These are phyloP conservation scores for Danio tinwini DNA, from an alignment of 2,797 vertebrate species.

Conservation along the genomic window DNA sequence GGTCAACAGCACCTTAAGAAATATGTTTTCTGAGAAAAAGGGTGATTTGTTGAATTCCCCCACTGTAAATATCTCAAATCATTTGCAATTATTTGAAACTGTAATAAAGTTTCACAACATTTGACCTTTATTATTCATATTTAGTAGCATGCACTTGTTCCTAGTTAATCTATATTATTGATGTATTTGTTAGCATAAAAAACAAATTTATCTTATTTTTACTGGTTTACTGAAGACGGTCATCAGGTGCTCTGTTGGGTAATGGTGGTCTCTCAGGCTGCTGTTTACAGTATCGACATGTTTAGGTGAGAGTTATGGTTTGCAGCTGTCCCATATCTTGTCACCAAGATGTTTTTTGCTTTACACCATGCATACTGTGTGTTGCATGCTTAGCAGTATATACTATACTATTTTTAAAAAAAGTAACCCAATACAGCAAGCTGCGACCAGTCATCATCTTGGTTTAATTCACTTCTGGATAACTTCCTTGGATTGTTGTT, in stretches of 20 bases:
- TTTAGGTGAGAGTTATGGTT: conserved; percentile 30
- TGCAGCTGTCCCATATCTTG: conserved; percentile 44
- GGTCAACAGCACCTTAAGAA: no score
- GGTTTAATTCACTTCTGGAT: neutral
- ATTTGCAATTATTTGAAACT: neutral
- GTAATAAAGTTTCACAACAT: neutral
- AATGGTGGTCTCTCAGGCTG: neutral
- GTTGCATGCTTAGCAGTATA: conserved; percentile 7
- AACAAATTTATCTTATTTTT: neutral
- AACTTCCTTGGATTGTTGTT: neutral
- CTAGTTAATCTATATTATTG: neutral
- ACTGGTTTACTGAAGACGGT: neutral
- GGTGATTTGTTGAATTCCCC: no score
- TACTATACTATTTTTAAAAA: conserved; percentile 8
- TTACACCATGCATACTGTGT: conserved; percentile 10
- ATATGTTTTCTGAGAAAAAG: no score
- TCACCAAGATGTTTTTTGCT: conserved; percentile 35
- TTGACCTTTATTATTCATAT: neutral
- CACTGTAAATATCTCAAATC: neutral
- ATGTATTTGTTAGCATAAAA: neutral
- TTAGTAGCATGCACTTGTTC: neutral
- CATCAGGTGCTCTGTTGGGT: conserved; percentile 4
- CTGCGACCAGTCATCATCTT: neutral
- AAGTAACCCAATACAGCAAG: neutral
- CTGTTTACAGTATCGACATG: conserved; percentile 14